Evolutionary conservation across 2,797 vertebrate genomes (phyloP), one percentile per base, ranked within the genome.

Genomic region (Simalia tracyae): DNA sequence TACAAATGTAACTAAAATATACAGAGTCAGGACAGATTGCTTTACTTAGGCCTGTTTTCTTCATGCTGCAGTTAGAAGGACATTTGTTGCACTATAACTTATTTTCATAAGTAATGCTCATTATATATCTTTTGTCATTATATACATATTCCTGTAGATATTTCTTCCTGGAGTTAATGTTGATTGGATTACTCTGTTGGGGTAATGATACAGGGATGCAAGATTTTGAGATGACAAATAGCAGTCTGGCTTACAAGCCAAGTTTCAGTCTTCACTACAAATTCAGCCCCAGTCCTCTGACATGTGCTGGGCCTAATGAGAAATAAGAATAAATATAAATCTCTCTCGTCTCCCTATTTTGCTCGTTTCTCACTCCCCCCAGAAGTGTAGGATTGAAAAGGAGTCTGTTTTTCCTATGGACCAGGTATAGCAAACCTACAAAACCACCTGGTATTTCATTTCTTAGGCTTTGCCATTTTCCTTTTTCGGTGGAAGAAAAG

Each of bases 41-140:
- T 94, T 89, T 46, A 87, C 22, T n/a, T 86, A 50, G 28, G 61
- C 42, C 89, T 94, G 28, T 89, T 94, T 90, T 64, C 50, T 57
- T 17, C 90, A 2, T 68, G 14, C 12, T 88, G 64, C 68, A 93
- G 89, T 94, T 68, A 60, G 90, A 56, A 91, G 94, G 60, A 94
- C n/a, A 91, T 90, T 92, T 63, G 46, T 84, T 94, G 24, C 92
- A 14, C 87, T 91, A 94, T 93, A 94, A 28, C 56, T 85, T 86
- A 85, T 87, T 93, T 89, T 86, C 84, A 64, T 85, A 93, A 87
- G 84, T 66, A 54, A 92, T 91, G 2, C 50, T 94, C 60, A 61
- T 63, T 92, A 89, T 72, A 17, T 57, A 68, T 0, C 0, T 46
- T 84, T 95, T 91, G 93, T 92, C 64, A 88, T 88, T 28, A 93